These are phyloP conservation scores for Apamea anceps DNA, from an alignment of 2,888 invertebrate genomes.

Conservation along the genomic window DNA sequence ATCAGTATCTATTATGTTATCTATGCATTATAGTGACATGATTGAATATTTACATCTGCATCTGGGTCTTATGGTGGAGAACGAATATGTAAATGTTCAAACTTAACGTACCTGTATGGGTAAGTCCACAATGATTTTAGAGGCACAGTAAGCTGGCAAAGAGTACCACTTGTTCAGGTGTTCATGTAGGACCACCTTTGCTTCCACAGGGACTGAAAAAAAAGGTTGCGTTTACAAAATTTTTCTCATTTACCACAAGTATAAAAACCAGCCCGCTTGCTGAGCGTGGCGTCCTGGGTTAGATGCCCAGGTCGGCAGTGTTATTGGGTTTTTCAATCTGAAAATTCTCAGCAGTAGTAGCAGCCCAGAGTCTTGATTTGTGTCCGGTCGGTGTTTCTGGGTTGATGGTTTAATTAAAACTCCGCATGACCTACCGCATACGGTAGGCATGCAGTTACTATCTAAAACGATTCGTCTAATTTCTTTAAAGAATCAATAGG, in stretches of 20 bases:
- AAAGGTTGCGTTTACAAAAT: neutral
- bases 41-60: neutral
- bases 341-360: neutral
- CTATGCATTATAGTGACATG: neutral
- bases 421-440: neutral
- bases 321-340: neutral
- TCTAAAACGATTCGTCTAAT: neutral
- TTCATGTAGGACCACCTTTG: constrained; percentile 93
- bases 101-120: constrained; percentile 92
- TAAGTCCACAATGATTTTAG: constrained; percentile 93
- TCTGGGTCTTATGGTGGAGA: neutral
- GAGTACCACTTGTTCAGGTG: constrained; percentile 95
- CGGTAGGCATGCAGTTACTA: too few relatives aligned
- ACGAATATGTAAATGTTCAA: constrained; percentile 1
- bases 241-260: too few relatives aligned
- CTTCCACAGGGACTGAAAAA: constrained; percentile 93
- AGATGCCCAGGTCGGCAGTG: neutral
- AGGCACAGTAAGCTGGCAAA: constrained; percentile 92
- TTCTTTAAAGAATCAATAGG: neutral
- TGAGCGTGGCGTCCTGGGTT: neutral
- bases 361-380: neutral
- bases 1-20: neutral
- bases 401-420: too few relatives aligned
- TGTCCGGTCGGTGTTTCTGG: neutral
- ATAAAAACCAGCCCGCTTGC: neutral